These are phyloP conservation scores for Galemys pyrenaicus DNA, from an alignment of 2,113 vertebrate genomes.

Conservation along the genomic window DNA sequence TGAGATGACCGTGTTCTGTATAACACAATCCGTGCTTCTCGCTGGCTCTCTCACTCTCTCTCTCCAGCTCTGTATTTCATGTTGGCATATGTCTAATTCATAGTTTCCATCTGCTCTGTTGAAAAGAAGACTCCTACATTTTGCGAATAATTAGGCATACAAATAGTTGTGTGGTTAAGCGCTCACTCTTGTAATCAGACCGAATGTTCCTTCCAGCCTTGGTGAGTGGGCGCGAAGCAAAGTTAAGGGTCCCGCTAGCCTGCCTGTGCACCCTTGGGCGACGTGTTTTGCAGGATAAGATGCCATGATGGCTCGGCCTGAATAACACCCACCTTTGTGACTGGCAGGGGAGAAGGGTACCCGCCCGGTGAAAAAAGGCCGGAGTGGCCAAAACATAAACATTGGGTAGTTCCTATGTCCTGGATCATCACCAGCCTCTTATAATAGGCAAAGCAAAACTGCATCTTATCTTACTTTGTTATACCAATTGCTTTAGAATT, in stretches of 20 bases:
- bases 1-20: background rate
- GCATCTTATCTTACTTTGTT: background rate
- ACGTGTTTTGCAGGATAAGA: background rate
- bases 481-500: background rate
- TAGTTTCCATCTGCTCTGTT: background rate
- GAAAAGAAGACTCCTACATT: background rate
- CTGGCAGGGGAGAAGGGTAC: background rate
- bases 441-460: background rate
- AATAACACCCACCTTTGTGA: background rate
- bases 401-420: background rate
- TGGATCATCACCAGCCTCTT: background rate
- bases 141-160: background rate
- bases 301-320: background rate
- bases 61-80: background rate
- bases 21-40: too few relatives aligned
- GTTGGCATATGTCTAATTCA: background rate
- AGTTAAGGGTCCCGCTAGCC: background rate
- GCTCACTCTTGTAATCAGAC: background rate
- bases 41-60: background rate
- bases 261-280: background rate
- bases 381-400: background rate
- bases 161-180: background rate
- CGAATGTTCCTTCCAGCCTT: fast-evolving
- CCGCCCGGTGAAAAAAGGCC: background rate
- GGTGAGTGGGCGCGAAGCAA: background rate